A percentile compares a stretch with the other conserved stretches of the same genome.
Evolutionary conservation across 2,797 vertebrate species (phyloP).

Genomic region (Anguilla pacifica): DNA sequence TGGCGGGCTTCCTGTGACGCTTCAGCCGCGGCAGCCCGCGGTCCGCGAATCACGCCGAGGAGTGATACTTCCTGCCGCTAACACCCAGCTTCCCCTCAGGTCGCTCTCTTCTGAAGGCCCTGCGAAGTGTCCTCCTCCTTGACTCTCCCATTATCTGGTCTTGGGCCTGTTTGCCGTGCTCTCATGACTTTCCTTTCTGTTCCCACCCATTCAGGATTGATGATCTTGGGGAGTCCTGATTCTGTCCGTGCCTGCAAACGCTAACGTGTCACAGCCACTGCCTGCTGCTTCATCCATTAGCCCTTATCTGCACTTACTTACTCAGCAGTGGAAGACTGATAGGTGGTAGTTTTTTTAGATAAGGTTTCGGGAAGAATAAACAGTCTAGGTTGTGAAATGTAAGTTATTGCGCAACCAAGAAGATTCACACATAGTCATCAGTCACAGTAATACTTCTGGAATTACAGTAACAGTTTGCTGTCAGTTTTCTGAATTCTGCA

Average conservation of each 20-base stretch:
- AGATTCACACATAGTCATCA: neutral
- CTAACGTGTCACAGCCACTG: neutral
- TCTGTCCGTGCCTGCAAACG: constrained; percentile 6
- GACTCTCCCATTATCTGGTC: neutral
- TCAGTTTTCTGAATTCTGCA: neutral
- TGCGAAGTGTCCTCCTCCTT: neutral
- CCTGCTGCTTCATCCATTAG: constrained; percentile 21
- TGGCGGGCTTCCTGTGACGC: neutral
- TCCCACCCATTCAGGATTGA: neutral
- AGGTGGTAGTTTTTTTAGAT: neutral
- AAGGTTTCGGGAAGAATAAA: constrained; percentile 14
- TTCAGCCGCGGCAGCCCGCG: neutral
- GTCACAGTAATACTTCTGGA: neutral
- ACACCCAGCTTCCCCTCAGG: neutral
- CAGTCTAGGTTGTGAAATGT: neutral
- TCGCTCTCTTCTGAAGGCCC: neutral
- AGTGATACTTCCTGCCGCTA: neutral
- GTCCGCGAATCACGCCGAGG: neutral
- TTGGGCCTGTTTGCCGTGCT: neutral
- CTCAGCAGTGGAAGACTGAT: constrained; percentile 10
- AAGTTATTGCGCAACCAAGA: neutral
- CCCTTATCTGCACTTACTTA: constrained; percentile 20
- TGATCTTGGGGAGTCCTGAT: neutral
- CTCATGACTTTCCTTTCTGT: neutral
- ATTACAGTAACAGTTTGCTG: neutral